Base-by-base conservation (phyloP, 1,140 invertebrate species). In the Carposina sasakii region DNA sequence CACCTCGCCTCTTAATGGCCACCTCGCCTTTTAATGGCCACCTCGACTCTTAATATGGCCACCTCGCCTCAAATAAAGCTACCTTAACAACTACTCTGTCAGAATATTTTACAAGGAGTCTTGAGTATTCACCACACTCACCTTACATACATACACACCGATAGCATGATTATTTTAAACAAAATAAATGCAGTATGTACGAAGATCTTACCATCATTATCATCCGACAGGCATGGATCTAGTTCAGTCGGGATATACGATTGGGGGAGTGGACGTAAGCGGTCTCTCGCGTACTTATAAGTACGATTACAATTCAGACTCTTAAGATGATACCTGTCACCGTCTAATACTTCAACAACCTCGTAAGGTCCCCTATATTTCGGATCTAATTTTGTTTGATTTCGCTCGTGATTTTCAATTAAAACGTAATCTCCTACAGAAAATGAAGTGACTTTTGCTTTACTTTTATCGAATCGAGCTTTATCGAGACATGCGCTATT, bases 381-480 rank as follows among this genome's bases (percentile, higher is more conserved):
- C 9, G 59, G 54, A 48, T 52, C 51, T 28, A 63, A 33, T 43
- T 63, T 66, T 23, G 57, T 57, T 44, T 66, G 63, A 54, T 60
- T 52, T 36, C 57, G 52, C 33, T 63, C 40, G 37, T 67, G 39
- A 41, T 63, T 63, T 60, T 57, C 31, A 17, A 65, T 37, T 16
- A 60, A 24, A 6, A 67, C 64, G 39, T 53, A 56, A 57, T 67
- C 64, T 19, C 54, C 57, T 10, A 60, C 52, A 39, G 33, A 37
- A 46, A 65, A 57, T 30, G 30, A 52, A 40, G 36, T 36, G 15
- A 67, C 26, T 48, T 64, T 64, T 19, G 61, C 59, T 39, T 60
- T 67, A 30, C 36, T 48, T 33, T 40, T 57, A 48, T 63, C 59
- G 50, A 68, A 65, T 48, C 54, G 24, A 48, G 15, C 16, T 49